Evolutionary conservation across 2,888 invertebrate species (phyloP), one percentile per base, ranked within the genome.

Genomic region (Rhogogaster chlorosoma): DNA sequence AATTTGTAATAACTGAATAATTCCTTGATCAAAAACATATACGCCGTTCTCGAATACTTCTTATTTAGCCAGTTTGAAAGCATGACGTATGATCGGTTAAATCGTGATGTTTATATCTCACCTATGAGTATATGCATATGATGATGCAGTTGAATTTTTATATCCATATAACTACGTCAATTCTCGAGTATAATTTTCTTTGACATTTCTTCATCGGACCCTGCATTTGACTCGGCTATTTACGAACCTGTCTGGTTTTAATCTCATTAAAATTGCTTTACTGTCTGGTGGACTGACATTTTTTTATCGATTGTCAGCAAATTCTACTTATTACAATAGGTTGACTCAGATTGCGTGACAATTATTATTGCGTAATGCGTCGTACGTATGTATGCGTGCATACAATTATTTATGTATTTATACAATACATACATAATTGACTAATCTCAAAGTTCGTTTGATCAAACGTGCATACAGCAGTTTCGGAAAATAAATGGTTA

Each of bases 221-320:
- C 38, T 6, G 9, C 12, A 32, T 67, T 32, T 32, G 15, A 67
- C 18, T 67, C 32, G 32, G 18, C 32, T 15, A 1, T 67, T 32
- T 12, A 18, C 32, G 67, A 32, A 32, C 1, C 32, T 26, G 67
- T 32, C 10, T 32, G 18, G 67, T 67, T 67, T 1, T 0, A 32
- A 67, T 67, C 32, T 15, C 67, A 67, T 67, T 10, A 15, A 18
- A 32, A 61, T 61, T 32, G 32, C 29, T 32, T 32, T 67, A 32
- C 32, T 4, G 75, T 75, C 45, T 75, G 45, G 45, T 75, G 12
- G 75, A 75, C 15, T 45, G 9, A 75, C 26, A 75, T 42, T 73
- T 22, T 9, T 10, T 18, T n/a, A 9, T 6, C 15, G 1, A 75
- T 29, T 26, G 45, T 75, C 75, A 75, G 75, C 75, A 45, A 75